These are phyloP conservation scores for Morinoia aosen DNA, from an alignment of 2,888 invertebrate genomes.

Conservation along the genomic window DNA sequence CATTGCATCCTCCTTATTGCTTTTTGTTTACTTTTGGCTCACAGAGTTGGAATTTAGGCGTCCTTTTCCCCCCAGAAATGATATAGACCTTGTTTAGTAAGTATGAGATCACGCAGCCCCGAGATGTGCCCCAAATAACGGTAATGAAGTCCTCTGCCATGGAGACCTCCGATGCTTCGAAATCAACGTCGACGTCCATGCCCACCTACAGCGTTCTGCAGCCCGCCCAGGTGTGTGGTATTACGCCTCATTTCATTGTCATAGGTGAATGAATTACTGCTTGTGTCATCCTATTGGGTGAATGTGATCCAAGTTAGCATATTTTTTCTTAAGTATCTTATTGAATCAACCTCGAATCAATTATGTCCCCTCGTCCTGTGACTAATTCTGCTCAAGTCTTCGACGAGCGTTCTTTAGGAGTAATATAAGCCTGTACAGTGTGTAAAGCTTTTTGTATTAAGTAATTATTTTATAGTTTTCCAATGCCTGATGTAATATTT, in stretches of 20 bases:
- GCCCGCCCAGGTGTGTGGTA: background rate
- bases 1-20: background rate
- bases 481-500: too few relatives aligned
- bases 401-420: too few relatives aligned
- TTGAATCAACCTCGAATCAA: too few relatives aligned
- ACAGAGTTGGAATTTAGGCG: background rate
- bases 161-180: background rate
- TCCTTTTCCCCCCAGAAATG: background rate
- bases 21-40: background rate
- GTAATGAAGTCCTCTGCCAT: background rate
- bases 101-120: background rate
- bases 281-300: too few relatives aligned
- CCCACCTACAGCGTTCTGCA: constrained; percentile 37
- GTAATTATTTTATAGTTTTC: too few relatives aligned
- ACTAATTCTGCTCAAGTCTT: too few relatives aligned
- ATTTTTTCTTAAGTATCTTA: too few relatives aligned
- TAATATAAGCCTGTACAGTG: too few relatives aligned
- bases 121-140: background rate
- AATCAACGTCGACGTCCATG: constrained; percentile 5
- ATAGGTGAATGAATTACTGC: background rate
- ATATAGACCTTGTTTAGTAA: background rate
- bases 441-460: too few relatives aligned
- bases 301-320: too few relatives aligned
- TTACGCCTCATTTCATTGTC: background rate
- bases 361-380: too few relatives aligned